Conservation (phyloP, 2,797 vertebrate species). For the Aeoliscus strigatus region DNA sequence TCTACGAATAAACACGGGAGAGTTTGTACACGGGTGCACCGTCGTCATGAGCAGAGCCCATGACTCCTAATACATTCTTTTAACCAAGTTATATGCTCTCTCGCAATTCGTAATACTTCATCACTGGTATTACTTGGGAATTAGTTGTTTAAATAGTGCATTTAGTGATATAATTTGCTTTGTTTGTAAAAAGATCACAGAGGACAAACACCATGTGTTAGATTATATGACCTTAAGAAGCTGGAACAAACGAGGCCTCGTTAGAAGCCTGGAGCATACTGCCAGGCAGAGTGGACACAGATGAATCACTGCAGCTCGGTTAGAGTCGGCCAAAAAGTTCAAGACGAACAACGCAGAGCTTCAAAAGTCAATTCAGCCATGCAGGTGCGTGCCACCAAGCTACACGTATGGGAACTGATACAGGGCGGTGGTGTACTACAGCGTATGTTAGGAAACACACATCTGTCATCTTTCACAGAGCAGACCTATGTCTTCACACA, state of each 20-base stretch:
- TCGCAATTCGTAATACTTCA: slow-evolving; percentile 24
- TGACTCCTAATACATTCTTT: slow-evolving; percentile 49
- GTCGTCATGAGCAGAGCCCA: slow-evolving; percentile 11
- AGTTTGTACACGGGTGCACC: slow-evolving; percentile 26
- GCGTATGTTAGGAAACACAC: slow-evolving; percentile 21
- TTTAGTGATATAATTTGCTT: slow-evolving; percentile 33
- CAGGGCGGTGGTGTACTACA: slow-evolving; percentile 30
- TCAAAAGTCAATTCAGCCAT: slow-evolving; percentile 38
- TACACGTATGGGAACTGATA: too few relatives aligned
- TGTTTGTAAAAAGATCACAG: slow-evolving; percentile 51
- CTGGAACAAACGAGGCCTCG: slow-evolving; percentile 28
- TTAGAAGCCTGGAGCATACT: slow-evolving; percentile 25
- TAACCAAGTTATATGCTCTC: slow-evolving; percentile 19
- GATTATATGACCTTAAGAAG: slow-evolving; percentile 48
- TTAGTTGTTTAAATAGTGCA: slow-evolving; percentile 5
- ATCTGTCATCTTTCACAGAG: slow-evolving; percentile 49
- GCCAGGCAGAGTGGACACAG: slow-evolving; percentile 27
- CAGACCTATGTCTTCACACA: slow-evolving; percentile 55
- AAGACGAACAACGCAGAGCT: slow-evolving; percentile 16
- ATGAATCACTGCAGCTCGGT: slow-evolving; percentile 21
- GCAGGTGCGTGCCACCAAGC: slow-evolving; percentile 41
- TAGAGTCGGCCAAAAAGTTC: slow-evolving; percentile 17
- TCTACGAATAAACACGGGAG: slow-evolving; percentile 27
- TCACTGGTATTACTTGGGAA: background rate
- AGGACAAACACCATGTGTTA: slow-evolving; percentile 30